Percentiles rank a stretch among this genome's conserved stretches.
Conservation (phyloP, 37 sponge, comb jelly and placozoan species). For the Chondrosia reniformis region DNA sequence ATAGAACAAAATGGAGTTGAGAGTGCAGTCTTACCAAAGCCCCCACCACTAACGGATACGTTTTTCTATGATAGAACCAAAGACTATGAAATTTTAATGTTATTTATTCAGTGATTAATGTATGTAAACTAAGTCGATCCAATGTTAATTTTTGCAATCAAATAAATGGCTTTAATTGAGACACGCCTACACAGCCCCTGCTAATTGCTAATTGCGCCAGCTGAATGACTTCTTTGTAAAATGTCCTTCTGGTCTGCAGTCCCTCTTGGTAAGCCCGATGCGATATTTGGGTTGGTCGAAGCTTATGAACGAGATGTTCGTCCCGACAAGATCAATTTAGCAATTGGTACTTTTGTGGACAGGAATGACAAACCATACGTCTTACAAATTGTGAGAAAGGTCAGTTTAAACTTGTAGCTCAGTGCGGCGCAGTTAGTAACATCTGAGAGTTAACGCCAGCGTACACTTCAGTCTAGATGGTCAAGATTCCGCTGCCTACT, state of each 20-base stretch:
- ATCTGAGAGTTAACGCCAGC: too few species aligned
- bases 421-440: too few species aligned
- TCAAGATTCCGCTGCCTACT: too few species aligned
- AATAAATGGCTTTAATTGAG: background rate
- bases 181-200: background rate
- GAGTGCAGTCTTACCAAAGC: too few species aligned
- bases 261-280: conserved; percentile 57
- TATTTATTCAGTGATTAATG: background rate
- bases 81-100: background rate
- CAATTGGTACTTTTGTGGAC: conserved; percentile 69
- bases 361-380: conserved; percentile 71
- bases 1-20: too few species aligned
- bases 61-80: conserved; percentile 6
- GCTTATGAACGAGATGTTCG: conserved; percentile 53
- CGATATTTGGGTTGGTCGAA: conserved; percentile 64
- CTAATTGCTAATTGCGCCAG: too few species aligned
- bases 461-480: too few species aligned
- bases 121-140: background rate
- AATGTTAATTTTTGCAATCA: background rate
- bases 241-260: conserved; percentile 42
- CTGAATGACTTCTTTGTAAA: too few species aligned
- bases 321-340: conserved; percentile 68
- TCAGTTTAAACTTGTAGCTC: too few species aligned
- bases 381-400: conserved; percentile 49
- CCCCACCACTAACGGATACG: background rate